phyloP scores from a whole-genome alignment of 1,140 invertebrate genomes.

The Pseudomyrmex dendroicus region DNA sequence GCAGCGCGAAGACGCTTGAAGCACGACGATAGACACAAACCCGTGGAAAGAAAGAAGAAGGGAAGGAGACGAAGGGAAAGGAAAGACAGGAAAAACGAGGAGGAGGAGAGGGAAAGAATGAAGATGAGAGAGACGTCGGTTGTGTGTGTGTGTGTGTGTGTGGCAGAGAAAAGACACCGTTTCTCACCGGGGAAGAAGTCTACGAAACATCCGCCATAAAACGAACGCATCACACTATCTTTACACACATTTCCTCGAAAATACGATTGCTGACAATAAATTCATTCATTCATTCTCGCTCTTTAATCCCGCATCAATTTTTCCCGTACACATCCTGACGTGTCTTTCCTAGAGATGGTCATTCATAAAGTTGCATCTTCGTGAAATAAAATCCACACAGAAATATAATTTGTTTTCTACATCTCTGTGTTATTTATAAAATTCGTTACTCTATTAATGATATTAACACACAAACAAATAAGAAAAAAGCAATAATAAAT shows the following conservation, averaged over 20 bases:
- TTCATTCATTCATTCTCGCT: neutral
- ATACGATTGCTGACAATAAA: neutral
- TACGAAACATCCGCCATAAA: conserved; percentile 54
- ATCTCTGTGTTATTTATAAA: no score
- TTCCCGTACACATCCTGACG: neutral
- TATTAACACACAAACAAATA: no score
- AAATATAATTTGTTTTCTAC: no score
- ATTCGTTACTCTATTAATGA: no score
- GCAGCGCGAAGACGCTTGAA: conserved; percentile 60
- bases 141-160: conserved; percentile 57
- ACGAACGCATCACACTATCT: conserved; percentile 41
- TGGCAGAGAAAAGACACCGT: conserved; percentile 56
- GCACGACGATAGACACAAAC: conserved; percentile 40
- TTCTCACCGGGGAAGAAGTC: conserved; percentile 28
- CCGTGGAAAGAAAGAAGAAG: conserved; percentile 6
- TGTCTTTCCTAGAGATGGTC: neutral
- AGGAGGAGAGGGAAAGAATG: conserved; percentile 47
- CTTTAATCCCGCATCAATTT: conserved; percentile 6
- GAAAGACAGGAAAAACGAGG: neutral
- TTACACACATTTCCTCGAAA: conserved; percentile 36
- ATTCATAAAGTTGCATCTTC: neutral
- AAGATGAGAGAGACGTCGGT: conserved; percentile 53
- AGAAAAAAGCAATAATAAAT: no score
- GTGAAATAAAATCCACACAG: neutral
- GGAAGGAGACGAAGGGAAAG: neutral